Base-by-base conservation (phyloP, 2,797 vertebrate genomes). In the Typhlichthys subterraneus region DNA sequence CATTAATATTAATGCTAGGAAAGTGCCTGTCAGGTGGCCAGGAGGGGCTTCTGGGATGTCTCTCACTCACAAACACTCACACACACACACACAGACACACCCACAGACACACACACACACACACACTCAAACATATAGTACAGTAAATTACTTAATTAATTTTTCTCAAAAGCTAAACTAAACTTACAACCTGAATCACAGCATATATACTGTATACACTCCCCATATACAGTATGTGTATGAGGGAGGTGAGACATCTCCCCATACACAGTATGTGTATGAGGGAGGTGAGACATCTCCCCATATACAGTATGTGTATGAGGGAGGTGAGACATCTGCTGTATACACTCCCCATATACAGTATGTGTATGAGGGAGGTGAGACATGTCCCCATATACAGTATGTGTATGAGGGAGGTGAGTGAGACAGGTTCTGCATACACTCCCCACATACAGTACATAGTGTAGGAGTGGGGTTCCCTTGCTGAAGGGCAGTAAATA, bases 1-100 rank as follows among this genome's bases (percentile, higher is more conserved):
- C 89, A 93, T 94, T 93, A 93, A 94, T 93, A 94, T 94, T 92
- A 92, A 93, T 93, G 86, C 79, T 79, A 82, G 77, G 90, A 92
- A 93, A 94, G 92, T 94, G 93, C 91, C 89, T 90, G 89, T 91
- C 90, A 91, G 88, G 68, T 85, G 81, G 84, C 76, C 77, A 81
- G 84, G 86, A 84, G 85, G 73, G 83, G 80, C 83, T 85, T 81
- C 81, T 76, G 71, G 80, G 74, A 67, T 83, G 81, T 89, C 76
- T 78, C 82, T 80, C 78, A 87, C 84, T 79, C 69, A 72, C 66
- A 74, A 63, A 33, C 54, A 65, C 51, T 29, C 33, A 59, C 23
- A 49, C 46, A 31, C 29, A 45, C 29, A 61, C 31, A 59, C 23
- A 49, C 46, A n/a, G n/a, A 55, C 74, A 76, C 64, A 53, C 53